Evolutionary conservation across 1,140 invertebrate species (phyloP), one percentile per base, ranked within the genome.

Genomic region (Neodiprion lecontei): DNA sequence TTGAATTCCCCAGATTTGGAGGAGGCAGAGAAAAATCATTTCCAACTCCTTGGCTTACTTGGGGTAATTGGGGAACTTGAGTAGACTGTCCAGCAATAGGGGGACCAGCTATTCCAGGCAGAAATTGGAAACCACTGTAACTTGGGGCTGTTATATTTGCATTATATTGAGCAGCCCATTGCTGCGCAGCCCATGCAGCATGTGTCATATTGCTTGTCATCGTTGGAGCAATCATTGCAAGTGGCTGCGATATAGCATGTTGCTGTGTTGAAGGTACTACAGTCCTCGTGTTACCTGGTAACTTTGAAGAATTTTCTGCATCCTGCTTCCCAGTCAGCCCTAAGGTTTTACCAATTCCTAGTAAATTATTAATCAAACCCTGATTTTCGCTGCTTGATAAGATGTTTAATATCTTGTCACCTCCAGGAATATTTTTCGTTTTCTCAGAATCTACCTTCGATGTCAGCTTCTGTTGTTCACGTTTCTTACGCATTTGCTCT

Each of bases 401-500:
- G 50, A 89, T 83, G 66, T 89, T 88, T 17, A 88, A 49, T 75
- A 89, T 88, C 65, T 89, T 89, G 69, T 88, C 87, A 17, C 85
- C 87, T 12, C 87, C 86, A n/a, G 86, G 77, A 68, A 87, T 49
- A 69, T 82, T 75, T 28, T 82, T 84, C 11, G 87, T 87, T 48
- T 84, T 83, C 7, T 85, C 83, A n/a, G 79, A 73, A 68, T 82
- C 83, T 53, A 80, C 79, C 68, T 83, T 84, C 0, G 80, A 74
- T 23, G 76, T 77, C 72, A 83, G 85, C 70, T 84, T 87, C 11
- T 88, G 85, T 80, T 87, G 85, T 65, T 91, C 89, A 68, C 91
- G 89, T 79, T 94, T 94, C 76, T 90, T 91, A 47, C 93, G 92
- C 94, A 96, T 95, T 81, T 94, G 92, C 82, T 95, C 93, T n/a